Base-by-base conservation (phyloP, 2,797 vertebrate genomes). In the Poeciliopsis presidionis region DNA sequence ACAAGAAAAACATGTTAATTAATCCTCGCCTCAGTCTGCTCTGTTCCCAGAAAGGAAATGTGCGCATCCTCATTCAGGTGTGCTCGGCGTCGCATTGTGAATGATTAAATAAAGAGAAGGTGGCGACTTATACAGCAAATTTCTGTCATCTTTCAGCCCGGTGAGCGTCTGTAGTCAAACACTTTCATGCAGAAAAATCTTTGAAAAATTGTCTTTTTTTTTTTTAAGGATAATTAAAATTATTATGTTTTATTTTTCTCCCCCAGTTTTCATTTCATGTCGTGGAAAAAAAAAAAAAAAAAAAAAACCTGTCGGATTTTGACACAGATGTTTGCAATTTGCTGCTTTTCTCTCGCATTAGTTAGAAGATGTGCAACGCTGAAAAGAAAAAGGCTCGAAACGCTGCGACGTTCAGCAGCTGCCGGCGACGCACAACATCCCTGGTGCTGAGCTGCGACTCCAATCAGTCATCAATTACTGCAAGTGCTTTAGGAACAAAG, bases 1-100 rank as follows among this genome's bases (percentile, higher is more conserved):
- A 1, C 20, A 47, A 18, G 0, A 81, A 87, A 84, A 87, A 83
- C 77, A 80, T 76, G 70, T 80, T 83, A 65, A 87, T 90, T 86
- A 79, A 84, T 83, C 16, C 47, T 72, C 45, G 77, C 83, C 86
- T 73, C 51, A 67, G 25, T 49, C 18, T 53, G 72, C 77, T 76
- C 7, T 77, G 41, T 78, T 73, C 33, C 25, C 71, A 41, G 61
- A 57, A 78, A 65, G 43, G 25, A 84, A 70, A 39, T 39, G 73
- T 53, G 28, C 30, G 39, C 3, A 36, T 67, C 79, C 43, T 73
- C n/a, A 73, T 84, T 45, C 43, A 45, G 25, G 30, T 74, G 47
- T 59, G 53, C 25, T 67, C 77, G 16, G 47, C 4, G 2, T 61
- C 20, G n/a, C 72, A 73, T 75, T 55, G 57, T 59, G 18, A 70